phyloP scores from a whole-genome alignment of 2,113 vertebrate genomes.

The Glaucomys volans region DNA sequence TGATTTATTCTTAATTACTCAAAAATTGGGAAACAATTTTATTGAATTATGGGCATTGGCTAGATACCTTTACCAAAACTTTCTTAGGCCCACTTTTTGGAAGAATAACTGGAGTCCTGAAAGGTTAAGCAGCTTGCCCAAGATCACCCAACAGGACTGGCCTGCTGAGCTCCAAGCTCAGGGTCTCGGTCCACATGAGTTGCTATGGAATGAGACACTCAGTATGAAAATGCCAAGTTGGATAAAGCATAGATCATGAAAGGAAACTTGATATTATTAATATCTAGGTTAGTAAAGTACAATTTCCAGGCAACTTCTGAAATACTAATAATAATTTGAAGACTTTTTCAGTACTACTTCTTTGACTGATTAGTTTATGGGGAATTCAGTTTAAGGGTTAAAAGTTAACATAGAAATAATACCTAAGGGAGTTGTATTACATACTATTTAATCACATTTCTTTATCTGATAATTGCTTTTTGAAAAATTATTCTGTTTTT shows the following conservation, averaged over 20 bases:
- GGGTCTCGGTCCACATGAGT: neutral
- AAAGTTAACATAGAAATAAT: neutral
- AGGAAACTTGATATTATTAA: neutral
- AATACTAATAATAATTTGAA: neutral
- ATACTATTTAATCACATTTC: neutral
- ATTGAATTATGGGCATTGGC: accelerated
- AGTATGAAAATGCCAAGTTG: accelerated
- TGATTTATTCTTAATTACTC: neutral
- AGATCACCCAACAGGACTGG: accelerated
- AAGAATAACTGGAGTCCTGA: neutral
- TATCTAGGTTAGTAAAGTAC: neutral
- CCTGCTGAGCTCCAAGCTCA: accelerated
- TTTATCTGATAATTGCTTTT: too few species aligned
- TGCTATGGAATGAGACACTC: accelerated
- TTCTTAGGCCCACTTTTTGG: neutral
- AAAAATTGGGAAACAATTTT: neutral
- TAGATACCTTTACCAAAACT: neutral
- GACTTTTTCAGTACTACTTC: neutral
- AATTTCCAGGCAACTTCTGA: neutral
- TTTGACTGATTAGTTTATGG: too few species aligned
- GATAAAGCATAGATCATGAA: neutral
- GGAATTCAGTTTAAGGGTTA: neutral
- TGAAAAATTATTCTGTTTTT: neutral
- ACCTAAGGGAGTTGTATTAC: accelerated
- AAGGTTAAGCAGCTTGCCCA: accelerated